Evolutionary conservation across 2,888 invertebrate genomes (phyloP), one percentile per base, ranked within the genome.

Genomic region (Brachyptera putata): DNA sequence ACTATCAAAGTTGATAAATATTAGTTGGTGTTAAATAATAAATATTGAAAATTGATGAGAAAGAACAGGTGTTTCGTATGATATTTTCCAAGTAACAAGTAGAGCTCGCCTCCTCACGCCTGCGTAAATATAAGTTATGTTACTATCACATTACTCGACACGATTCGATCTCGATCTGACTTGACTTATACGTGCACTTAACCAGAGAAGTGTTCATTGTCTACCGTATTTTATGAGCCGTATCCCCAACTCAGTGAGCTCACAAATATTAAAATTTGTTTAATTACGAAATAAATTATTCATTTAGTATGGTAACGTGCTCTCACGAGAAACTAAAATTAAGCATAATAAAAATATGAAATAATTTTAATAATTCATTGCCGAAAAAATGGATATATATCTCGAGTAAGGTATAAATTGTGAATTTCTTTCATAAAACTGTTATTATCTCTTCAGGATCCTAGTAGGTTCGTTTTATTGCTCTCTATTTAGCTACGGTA

Each of bases 291-390:
- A n/a, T n/a, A n/a, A n/a, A n/a, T 24, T 25, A 49, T 24, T 25
- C n/a, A 13, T 13, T 14, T 4, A 18, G 9, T n/a, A n/a, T n/a
- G n/a, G n/a, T n/a, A n/a, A 34, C 3, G 1, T 5, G 53, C 36
- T 53, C 36, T 18, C 53, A 53, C 53, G 53, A 34, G 14, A 36
- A 13, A 16, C 4, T 24, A 13, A 5, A 24, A 46, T 46, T 46
- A 46, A 11, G 43, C 3, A n/a, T 24, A 24, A 46, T 46, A 46
- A 46, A 41, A 7, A 46, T 24, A 46, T 7, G 11, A 53, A 36
- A n/a, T n/a, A 36, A 53, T 53, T 53, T 53, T 34, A 53, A 53
- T 53, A 22, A 53, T 53, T 53, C 22, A 46, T 53, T 53, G 36
- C 34, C 36, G 36, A 22, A 53, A n/a, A 26, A 50, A 36, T 46